A percentile compares a stretch with the other conserved stretches of the same genome.
Evolutionary conservation across 2,888 invertebrate genomes (phyloP).

Genomic region (Leptinotarsa haldemani): DNA sequence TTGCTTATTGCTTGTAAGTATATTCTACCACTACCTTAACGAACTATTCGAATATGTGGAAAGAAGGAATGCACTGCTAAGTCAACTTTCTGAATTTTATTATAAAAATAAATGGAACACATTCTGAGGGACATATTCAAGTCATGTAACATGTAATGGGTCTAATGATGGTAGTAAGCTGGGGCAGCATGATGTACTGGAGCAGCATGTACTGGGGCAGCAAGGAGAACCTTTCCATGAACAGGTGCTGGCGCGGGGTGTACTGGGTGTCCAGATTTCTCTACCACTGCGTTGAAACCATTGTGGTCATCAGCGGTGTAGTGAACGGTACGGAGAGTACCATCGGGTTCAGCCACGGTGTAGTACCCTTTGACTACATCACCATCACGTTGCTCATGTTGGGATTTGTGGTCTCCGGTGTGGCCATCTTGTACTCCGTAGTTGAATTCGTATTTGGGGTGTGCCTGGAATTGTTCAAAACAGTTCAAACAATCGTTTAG

Average conservation of each 20-base stretch:
- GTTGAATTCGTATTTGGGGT: conserved; percentile 71
- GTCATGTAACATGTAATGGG: conserved; percentile 1
- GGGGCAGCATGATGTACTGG: conserved; percentile 36
- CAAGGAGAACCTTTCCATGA: conserved; percentile 34
- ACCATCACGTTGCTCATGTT: conserved; percentile 70
- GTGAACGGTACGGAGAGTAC: conserved; percentile 69
- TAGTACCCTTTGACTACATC: conserved; percentile 68
- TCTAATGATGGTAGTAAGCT: conserved; percentile 44
- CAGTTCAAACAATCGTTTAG: not conserved
- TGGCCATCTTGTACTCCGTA: conserved; percentile 73
- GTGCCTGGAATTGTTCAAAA: conserved; percentile 52
- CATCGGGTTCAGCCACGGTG: conserved; percentile 69
- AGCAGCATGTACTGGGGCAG: conserved; percentile 36
- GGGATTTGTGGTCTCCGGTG: conserved; percentile 67
- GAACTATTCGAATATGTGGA: not conserved
- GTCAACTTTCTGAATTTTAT: not conserved
- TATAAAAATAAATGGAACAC: conserved; percentile 7
- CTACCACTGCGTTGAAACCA: conserved; percentile 65
- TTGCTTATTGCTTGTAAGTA: no score
- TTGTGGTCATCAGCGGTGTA: conserved; percentile 71
- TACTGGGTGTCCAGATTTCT: conserved; percentile 68
- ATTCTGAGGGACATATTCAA: not conserved
- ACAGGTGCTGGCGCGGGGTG: conserved; percentile 61
- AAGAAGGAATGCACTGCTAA: not conserved
- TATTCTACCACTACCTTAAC: no score